Evolutionary conservation across 2,113 vertebrate species (phyloP).

Genomic region (Paedocypris sp.): DNA sequence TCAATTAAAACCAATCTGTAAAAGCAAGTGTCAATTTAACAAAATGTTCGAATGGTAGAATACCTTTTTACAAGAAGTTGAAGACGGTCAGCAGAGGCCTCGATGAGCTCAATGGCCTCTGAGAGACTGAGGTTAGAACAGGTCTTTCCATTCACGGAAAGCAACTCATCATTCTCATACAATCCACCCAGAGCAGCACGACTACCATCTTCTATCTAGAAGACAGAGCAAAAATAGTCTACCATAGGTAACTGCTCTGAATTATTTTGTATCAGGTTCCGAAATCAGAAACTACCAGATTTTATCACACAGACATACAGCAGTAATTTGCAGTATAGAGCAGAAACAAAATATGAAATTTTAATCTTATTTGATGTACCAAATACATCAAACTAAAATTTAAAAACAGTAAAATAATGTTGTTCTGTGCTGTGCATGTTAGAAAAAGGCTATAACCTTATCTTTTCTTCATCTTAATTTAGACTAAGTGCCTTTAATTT

Average conservation of each 20-base stretch:
- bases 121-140: constrained; percentile 75
- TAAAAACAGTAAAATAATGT: not conserved
- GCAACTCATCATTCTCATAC: constrained; percentile 77
- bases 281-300: too few species aligned
- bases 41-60: not conserved
- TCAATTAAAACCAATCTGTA: too few species aligned
- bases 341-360: not conserved
- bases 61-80: constrained; percentile 91
- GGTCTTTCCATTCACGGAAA: constrained; percentile 80
- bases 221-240: not conserved
- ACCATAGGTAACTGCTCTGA: not conserved
- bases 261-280: not conserved
- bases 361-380: not conserved
- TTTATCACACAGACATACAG: too few species aligned
- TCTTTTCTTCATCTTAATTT: constrained; percentile 1
- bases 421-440: not conserved
- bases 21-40: too few species aligned
- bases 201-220: constrained; percentile 61
- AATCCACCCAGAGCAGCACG: constrained; percentile 74
- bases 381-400: too few species aligned
- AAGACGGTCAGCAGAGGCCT: constrained; percentile 68
- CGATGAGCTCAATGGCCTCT: constrained; percentile 70
- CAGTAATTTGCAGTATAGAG: too few species aligned
- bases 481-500: not conserved
- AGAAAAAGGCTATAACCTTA: not conserved